These are phyloP conservation scores for Dione juno DNA, from an alignment of 2,888 invertebrate genomes.

Conservation along the genomic window DNA sequence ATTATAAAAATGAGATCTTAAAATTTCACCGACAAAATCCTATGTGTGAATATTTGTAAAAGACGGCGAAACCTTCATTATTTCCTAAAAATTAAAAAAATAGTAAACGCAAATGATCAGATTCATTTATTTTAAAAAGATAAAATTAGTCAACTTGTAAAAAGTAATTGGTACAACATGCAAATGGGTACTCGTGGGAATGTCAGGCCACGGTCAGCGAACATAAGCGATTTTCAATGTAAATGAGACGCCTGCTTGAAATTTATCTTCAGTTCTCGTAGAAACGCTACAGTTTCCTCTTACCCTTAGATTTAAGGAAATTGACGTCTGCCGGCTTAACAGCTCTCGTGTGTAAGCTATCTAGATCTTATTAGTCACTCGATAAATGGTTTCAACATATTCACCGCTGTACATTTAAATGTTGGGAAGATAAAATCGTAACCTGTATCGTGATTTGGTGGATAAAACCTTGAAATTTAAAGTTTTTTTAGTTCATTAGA, in stretches of 20 bases:
- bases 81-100: not conserved
- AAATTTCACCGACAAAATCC: conserved; percentile 2
- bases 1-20: not conserved
- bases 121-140: conserved; percentile 47
- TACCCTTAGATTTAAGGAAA: conserved; percentile 33
- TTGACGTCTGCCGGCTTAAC: conserved; percentile 31
- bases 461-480: too few relatives aligned
- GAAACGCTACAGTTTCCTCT: conserved; percentile 31
- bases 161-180: conserved; percentile 77
- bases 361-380: conserved; percentile 4
- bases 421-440: not conserved
- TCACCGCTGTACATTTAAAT: not conserved
- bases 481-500: too few relatives aligned
- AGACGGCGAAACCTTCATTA: not conserved
- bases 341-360: conserved; percentile 20
- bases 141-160: conserved; percentile 70
- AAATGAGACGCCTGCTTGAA: conserved; percentile 65
- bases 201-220: conserved; percentile 58
- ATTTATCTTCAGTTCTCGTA: conserved; percentile 56
- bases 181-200: conserved; percentile 64
- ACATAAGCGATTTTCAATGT: conserved; percentile 70
- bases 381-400: conserved; percentile 8
- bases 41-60: not conserved
- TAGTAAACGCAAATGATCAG: conserved; percentile 6
- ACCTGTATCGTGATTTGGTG: too few relatives aligned